phyloP scores from a whole-genome alignment of 23 tunicate genomes.

The Oikopleura vanhoeffeni region DNA sequence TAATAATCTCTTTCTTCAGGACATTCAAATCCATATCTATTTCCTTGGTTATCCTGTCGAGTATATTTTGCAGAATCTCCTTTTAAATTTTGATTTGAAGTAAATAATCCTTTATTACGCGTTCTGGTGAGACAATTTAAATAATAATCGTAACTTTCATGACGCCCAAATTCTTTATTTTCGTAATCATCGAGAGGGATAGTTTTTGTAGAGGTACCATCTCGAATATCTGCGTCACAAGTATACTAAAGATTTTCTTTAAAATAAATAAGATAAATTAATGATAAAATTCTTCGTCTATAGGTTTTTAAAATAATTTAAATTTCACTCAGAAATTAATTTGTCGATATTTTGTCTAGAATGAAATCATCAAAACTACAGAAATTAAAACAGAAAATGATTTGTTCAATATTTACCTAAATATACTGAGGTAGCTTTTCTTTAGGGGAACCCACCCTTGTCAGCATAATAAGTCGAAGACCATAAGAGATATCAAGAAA shows the following conservation, averaged over 20 bases:
- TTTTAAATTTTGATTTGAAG: conserved; percentile 2
- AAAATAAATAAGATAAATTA: no score
- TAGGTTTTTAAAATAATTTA: no score
- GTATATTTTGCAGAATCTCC: conserved; percentile 11
- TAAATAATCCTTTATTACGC: conserved; percentile 50
- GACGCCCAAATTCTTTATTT: conserved; percentile 29
- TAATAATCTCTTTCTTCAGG: conserved; percentile 85
- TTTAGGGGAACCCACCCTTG: no score
- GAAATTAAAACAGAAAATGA: no score
- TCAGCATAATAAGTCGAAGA: no score
- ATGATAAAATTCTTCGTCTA: no score
- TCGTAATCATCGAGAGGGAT: conserved; percentile 24
- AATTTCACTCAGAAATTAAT: no score
- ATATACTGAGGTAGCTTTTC: no score
- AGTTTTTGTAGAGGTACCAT: conserved; percentile 38
- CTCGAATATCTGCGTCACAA: conserved; percentile 47
- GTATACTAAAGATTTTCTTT: conserved; percentile 40
- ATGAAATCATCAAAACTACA: no score
- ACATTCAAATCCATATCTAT: conserved; percentile 59
- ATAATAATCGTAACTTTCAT: conserved; percentile 33
- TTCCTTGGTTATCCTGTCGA: conserved; percentile 47
- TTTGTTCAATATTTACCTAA: no score
- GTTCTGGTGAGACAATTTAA: conserved; percentile 30
- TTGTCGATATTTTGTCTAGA: no score
- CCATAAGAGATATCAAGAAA: no score